A percentile compares a stretch with the other conserved stretches of the same genome.
Evolutionary conservation across 2,113 vertebrate species (phyloP).

Genomic region (Scomber colias): DNA sequence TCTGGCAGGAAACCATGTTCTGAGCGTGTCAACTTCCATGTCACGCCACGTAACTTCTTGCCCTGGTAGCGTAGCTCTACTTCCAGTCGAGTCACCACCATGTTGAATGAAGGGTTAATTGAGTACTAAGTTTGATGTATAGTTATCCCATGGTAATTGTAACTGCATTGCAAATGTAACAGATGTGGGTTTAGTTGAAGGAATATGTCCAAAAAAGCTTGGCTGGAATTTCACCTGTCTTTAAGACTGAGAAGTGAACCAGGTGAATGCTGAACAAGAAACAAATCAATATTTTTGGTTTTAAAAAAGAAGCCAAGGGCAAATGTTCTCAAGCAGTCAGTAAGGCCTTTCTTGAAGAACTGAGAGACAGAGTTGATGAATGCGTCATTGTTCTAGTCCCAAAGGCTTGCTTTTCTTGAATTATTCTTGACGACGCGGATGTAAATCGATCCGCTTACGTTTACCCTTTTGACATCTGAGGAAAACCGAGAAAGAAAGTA

Average conservation of each 20-base stretch:
- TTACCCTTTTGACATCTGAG: not conserved
- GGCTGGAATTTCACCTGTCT: not conserved
- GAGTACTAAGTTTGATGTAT: not conserved
- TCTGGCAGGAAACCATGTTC: slow-evolving; percentile 89
- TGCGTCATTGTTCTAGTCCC: not conserved
- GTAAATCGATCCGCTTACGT: not conserved
- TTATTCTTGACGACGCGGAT: not conserved
- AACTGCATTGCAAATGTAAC: not conserved
- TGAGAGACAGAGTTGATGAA: slow-evolving; percentile 11
- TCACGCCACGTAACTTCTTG: slow-evolving; percentile 91
- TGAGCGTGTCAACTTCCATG: slow-evolving; percentile 89
- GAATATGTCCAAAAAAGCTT: slow-evolving; percentile 13
- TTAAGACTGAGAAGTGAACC: not conserved
- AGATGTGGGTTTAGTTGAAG: not conserved
- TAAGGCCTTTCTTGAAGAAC: slow-evolving; percentile 13
- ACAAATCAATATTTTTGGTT: slow-evolving; percentile 25
- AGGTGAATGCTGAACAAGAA: slow-evolving; percentile 13
- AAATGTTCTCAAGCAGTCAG: slow-evolving; percentile 10
- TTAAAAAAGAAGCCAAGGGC: slow-evolving; percentile 13
- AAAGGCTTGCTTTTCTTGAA: not conserved
- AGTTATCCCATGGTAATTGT: slow-evolving; percentile 46
- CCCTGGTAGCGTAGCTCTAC: slow-evolving; percentile 91
- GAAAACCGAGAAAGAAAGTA: not conserved
- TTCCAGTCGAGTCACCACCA: slow-evolving; percentile 92
- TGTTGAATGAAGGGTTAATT: slow-evolving; percentile 55